These are phyloP conservation scores for Lysiphlebus fabarum DNA, from an alignment of 1,140 invertebrate species.

Conservation along the genomic window DNA sequence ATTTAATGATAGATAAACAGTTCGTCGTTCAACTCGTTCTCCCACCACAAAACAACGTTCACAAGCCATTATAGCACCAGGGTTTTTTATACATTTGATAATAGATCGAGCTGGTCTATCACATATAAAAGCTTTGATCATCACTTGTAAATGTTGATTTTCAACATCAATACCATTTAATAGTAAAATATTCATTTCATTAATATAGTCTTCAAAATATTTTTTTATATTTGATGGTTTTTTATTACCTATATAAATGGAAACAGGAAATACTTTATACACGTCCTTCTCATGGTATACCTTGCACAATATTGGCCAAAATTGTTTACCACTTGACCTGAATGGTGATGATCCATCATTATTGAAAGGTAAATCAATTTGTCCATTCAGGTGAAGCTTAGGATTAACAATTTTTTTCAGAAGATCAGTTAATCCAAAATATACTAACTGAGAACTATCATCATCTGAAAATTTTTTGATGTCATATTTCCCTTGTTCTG, in stretches of 20 bases:
- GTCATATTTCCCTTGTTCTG: conserved; percentile 5
- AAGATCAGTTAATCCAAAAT: conserved; percentile 17
- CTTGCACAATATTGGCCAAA: conserved; percentile 23
- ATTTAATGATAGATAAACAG: conserved; percentile 12
- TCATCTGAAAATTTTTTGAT: conserved; percentile 6
- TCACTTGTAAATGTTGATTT: neutral
- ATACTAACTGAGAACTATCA: conserved; percentile 20
- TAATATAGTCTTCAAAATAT: conserved; percentile 17
- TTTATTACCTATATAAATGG: conserved; percentile 13
- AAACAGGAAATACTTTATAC: conserved; percentile 17
- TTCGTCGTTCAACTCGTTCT: conserved; percentile 3
- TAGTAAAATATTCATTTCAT: conserved; percentile 15
- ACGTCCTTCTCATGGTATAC: conserved; percentile 6
- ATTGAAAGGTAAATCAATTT: conserved; percentile 8
- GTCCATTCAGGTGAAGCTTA: conserved; percentile 7
- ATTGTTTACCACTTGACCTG: conserved; percentile 15
- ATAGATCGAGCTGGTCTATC: conserved; percentile 21
- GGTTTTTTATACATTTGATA: conserved; percentile 20
- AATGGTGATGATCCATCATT: conserved; percentile 10
- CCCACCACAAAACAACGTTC: conserved; percentile 20
- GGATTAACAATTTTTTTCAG: conserved; percentile 15
- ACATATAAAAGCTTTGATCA: conserved; percentile 20
- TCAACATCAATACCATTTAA: conserved; percentile 16
- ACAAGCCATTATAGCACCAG: conserved; percentile 18
- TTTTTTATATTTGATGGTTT: conserved; percentile 14